Base-by-base conservation (phyloP, 2,797 vertebrate genomes). In the Sebastes vulpes region DNA sequence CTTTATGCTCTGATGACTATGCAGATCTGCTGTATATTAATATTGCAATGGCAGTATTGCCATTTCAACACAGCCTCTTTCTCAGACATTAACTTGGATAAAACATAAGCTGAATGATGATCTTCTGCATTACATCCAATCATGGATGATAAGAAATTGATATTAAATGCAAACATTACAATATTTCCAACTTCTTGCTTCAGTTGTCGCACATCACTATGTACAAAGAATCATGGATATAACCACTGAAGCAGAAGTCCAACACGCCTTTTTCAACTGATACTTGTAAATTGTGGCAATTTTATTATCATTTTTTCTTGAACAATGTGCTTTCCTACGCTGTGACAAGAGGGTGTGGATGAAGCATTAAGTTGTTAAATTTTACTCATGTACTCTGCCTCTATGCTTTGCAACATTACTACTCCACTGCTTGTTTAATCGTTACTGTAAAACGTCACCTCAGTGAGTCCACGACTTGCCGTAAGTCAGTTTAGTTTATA, bases 151-250 rank as follows among this genome's bases (percentile, higher is more conserved):
- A 65, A 31, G 28, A 75, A 72, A 80, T 9, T 7, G 10, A 66
- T 83, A 88, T 88, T 79, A 80, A 88, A 90, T 86, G 69, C 76
- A 89, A 88, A 90, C 53, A 74, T 84, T 71, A 79, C 54, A 75
- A 72, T 86, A 82, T 86, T 87, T 65, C 83, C 38, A 23, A 61
- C 42, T 79, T 72, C 48, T 54, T 60, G 83, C 70, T 81, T 79
- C 64, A 78, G 54, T 60, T 84, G 75, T 75, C 31, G 50, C 61
- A 86, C 72, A 89, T 83, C 60, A 75, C 56, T 48, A 70, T 87
- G 61, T 65, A 65, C 79, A 87, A 72, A 72, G 23, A 81, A 78
- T 72, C 57, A 56, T 52, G 10, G 9, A 61, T 64, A 28, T 31
- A 68, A 65, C 32, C 21, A 23, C 21, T 74, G 56, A 52, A 58